A percentile compares a stretch with the other conserved stretches of the same genome.
These are phyloP conservation scores for Conchocele bisecta DNA, from an alignment of 2,888 invertebrate genomes.

Conservation along the genomic window DNA sequence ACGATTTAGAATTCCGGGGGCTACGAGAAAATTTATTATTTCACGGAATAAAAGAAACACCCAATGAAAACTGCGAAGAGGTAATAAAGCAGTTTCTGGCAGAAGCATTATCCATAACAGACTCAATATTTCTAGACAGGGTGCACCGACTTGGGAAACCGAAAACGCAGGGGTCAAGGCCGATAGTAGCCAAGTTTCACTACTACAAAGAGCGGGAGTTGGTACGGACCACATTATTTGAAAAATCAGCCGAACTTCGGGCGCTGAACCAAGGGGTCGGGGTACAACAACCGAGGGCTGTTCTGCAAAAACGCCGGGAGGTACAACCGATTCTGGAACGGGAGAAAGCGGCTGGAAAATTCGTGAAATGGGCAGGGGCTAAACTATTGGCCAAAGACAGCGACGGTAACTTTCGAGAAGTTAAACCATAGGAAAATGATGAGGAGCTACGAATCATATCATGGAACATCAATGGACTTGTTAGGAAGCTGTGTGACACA, in stretches of 20 bases:
- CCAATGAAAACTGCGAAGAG: constrained; percentile 2
- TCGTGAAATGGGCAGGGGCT: constrained; percentile 2
- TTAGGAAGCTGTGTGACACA: constrained; percentile 1
- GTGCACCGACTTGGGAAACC: not conserved
- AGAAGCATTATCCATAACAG: not conserved
- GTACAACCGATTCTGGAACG: not conserved
- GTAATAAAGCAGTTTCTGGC: not conserved
- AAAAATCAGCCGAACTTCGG: not conserved
- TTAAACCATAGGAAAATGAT: constrained; percentile 2
- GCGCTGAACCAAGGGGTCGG: constrained; percentile 2
- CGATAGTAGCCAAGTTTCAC: constrained; percentile 1
- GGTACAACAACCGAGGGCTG: constrained; percentile 4
- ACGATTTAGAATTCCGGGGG: not conserved
- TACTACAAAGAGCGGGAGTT: not conserved
- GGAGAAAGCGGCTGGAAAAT: not conserved
- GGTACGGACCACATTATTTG: not conserved
- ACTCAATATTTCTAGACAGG: not conserved
- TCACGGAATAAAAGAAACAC: not conserved
- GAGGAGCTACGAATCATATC: constrained; percentile 1
- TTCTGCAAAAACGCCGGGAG: not conserved
- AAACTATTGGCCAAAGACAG: not conserved
- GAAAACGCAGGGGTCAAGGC: not conserved
- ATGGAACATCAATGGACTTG: constrained; percentile 10
- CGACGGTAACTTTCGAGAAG: not conserved
- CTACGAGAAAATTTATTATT: not conserved